Conservation (phyloP, 2,113 vertebrate species). For the Fregata magnificens region DNA sequence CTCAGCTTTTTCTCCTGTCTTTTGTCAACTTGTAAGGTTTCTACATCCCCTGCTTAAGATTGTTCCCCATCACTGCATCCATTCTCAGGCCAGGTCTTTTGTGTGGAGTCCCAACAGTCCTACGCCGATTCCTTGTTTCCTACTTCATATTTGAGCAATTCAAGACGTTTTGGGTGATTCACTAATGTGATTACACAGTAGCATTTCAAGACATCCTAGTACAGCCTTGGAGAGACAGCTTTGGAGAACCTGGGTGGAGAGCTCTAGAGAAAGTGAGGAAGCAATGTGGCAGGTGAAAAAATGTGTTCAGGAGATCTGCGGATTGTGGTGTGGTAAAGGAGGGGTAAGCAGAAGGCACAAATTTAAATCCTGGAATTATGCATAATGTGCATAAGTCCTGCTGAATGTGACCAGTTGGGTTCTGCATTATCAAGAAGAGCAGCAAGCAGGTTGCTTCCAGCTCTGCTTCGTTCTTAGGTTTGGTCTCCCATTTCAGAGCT, state of each 20-base stretch:
- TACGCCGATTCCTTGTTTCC: neutral
- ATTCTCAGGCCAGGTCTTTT: neutral
- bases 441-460: fast-evolving
- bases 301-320: neutral
- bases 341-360: neutral
- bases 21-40: neutral
- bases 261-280: neutral
- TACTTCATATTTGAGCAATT: neutral
- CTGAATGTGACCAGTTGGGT: neutral
- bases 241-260: neutral
- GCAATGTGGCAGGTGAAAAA: neutral
- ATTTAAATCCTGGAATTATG: neutral
- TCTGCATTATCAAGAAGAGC: neutral
- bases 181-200: neutral
- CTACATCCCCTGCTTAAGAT: neutral
- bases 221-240: neutral
- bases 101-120: neutral
- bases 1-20: neutral
- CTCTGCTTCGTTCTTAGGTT: neutral
- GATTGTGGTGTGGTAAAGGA: neutral
- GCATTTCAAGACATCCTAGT: neutral
- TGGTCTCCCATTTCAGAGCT: neutral
- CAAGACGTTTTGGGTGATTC: neutral
- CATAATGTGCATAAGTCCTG: neutral
- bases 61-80: neutral